A percentile compares a stretch with the other conserved stretches of the same genome.
Conservation (phyloP, 2,113 vertebrate genomes). For the Hippocampus abdominalis region DNA sequence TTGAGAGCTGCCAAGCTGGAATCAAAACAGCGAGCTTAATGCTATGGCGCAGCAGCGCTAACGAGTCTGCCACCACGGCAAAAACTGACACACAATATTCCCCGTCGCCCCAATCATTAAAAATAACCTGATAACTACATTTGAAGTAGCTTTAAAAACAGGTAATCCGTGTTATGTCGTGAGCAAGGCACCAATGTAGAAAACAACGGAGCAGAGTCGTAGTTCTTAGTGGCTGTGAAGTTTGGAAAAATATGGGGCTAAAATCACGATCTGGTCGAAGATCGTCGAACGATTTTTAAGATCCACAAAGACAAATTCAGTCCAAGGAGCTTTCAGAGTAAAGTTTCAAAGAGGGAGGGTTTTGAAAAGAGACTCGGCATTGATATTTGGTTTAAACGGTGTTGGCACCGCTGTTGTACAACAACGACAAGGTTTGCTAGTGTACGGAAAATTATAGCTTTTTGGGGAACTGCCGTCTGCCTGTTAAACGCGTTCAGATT, state of each 20-base stretch:
- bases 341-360: too few species aligned
- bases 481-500: constrained; percentile 11
- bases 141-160: too few species aligned
- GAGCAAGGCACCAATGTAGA: neutral
- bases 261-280: neutral
- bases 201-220: neutral
- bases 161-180: neutral
- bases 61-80: neutral
- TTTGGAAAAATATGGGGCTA: neutral
- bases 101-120: neutral
- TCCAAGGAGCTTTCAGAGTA: too few species aligned
- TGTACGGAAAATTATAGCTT: neutral
- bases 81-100: neutral
- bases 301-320: too few species aligned
- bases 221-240: neutral
- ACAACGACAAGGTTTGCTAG: neutral
- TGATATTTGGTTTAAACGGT: neutral
- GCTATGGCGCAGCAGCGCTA: neutral
- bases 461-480: neutral
- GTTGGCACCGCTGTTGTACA: neutral
- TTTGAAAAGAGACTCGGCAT: neutral
- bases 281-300: too few species aligned
- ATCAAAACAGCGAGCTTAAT: neutral
- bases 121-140: neutral
- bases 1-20: neutral